Evolutionary conservation across 1,140 invertebrate genomes (phyloP).

Genomic region (Mamestra configurata): DNA sequence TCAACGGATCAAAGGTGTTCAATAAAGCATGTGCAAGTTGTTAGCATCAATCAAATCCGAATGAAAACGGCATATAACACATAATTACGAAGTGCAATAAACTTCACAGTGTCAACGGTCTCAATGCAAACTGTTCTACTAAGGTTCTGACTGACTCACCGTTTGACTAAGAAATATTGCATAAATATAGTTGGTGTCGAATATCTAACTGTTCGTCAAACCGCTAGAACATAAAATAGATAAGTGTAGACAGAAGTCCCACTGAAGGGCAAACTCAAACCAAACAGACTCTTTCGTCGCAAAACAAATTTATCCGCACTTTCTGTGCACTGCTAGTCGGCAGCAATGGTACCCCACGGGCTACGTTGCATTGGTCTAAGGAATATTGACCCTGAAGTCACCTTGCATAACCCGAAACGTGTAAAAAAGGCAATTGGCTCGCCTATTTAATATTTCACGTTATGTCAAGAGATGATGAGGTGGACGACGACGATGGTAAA

Average conservation of each 20-base stretch:
- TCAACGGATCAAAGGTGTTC: neutral
- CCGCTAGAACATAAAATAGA: conserved; percentile 59
- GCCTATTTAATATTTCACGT: too few species aligned
- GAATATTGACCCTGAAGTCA: too few species aligned
- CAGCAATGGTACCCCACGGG: too few species aligned
- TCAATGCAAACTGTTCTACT: conserved; percentile 62
- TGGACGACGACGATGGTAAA: too few species aligned
- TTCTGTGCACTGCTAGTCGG: too few species aligned
- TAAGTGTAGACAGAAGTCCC: conserved; percentile 1
- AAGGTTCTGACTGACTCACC: conserved; percentile 75
- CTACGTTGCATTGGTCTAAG: too few species aligned
- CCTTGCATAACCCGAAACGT: too few species aligned
- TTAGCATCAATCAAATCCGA: conserved; percentile 16
- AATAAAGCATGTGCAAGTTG: conserved; percentile 9
- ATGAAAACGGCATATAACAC: neutral
- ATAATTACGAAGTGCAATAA: conserved; percentile 69
- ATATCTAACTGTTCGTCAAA: conserved; percentile 69
- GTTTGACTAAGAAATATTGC: conserved; percentile 76
- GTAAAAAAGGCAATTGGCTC: too few species aligned
- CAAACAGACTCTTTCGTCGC: too few species aligned
- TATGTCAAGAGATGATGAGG: too few species aligned
- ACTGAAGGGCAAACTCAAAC: too few species aligned
- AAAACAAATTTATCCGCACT: too few species aligned
- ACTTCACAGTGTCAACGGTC: conserved; percentile 74
- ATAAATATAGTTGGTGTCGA: conserved; percentile 67